Evolutionary conservation across 2,888 invertebrate genomes (phyloP).

Genomic region (Idaea dimidiata): DNA sequence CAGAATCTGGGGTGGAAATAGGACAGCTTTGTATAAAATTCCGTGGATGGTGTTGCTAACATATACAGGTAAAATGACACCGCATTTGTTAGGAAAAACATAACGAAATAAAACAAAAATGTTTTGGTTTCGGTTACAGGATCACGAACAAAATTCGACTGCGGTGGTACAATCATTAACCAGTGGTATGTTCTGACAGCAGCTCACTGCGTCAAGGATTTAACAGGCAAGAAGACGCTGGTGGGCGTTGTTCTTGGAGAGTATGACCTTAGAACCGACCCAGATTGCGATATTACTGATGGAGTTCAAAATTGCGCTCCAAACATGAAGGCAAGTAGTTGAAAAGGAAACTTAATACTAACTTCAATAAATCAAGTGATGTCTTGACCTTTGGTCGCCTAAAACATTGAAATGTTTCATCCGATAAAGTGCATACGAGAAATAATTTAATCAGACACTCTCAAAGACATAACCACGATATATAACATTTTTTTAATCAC

Average conservation of each 20-base stretch:
- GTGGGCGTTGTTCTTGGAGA: constrained; percentile 83
- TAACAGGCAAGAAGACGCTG: constrained; percentile 59
- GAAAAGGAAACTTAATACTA: not conserved
- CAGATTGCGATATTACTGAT: constrained; percentile 63
- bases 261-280: constrained; percentile 67
- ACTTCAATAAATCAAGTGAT: not conserved
- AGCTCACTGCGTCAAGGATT: constrained; percentile 80
- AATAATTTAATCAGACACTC: not conserved
- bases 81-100: not conserved
- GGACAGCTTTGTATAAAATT: constrained; percentile 82
- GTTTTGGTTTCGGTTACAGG: constrained; percentile 20
- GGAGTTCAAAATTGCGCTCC: constrained; percentile 59
- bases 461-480: not conserved
- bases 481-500: constrained; percentile 27
- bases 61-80: constrained; percentile 55
- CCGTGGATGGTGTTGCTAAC: constrained; percentile 89
- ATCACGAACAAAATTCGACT: constrained; percentile 58
- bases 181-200: constrained; percentile 80
- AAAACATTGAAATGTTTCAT: not conserved
- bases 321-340: constrained; percentile 38
- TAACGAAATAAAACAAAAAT: constrained; percentile 4
- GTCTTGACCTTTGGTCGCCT: not conserved
- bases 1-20: constrained; percentile 82
- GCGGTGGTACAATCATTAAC: constrained; percentile 79
- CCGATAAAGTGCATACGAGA: not conserved